Base-by-base conservation (phyloP, 2,888 invertebrate species). In the Shargacucullia verbasci region DNA sequence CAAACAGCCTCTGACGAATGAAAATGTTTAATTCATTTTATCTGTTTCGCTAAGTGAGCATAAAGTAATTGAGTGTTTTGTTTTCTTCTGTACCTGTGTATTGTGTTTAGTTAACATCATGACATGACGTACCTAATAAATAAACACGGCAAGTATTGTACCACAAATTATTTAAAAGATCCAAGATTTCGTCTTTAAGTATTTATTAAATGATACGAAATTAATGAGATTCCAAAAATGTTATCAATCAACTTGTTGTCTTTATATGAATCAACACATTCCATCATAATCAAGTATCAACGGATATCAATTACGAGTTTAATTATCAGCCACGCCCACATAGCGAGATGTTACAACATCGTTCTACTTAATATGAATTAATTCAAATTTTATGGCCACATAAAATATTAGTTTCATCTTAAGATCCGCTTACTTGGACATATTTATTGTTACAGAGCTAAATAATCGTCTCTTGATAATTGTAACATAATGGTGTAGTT, bases 321-420 rank as follows among this genome's bases (percentile, higher is more conserved):
- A 70, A 67, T 72, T 70, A 74, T 57, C 48, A 41, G 40, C 59
- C 59, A 58, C 63, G 45, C 75, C 75, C 54, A 73, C 74, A 45
- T 15, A 27, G 47, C 53, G 35, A 56, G 44, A 63, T 6, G 7
- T 71, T 65, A 65, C 48, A 43, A 52, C 54, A 57, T 59, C 56
- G 66, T 62, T 55, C 66, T 57, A 66, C 49, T 64, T 49, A 49
- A 58, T 58, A 56, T 29, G 56, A 57, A 67, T 74, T 71, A 63
- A 74, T 73, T 73, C 53, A 59, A 59, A 46, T 58, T 74, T 73
- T 58, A 73, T 73, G n/a, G 43, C 15, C 25, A 29, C 27, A 57
- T 74, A 59, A 74, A 70, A 40, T 71, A 45, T 41, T 39, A 25
- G 48, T 40, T 34, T 57, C 63, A 46, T 67, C 67, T 52, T 35